Evolutionary conservation across 2,113 vertebrate species (phyloP).

Genomic region (Saguinus midas): DNA sequence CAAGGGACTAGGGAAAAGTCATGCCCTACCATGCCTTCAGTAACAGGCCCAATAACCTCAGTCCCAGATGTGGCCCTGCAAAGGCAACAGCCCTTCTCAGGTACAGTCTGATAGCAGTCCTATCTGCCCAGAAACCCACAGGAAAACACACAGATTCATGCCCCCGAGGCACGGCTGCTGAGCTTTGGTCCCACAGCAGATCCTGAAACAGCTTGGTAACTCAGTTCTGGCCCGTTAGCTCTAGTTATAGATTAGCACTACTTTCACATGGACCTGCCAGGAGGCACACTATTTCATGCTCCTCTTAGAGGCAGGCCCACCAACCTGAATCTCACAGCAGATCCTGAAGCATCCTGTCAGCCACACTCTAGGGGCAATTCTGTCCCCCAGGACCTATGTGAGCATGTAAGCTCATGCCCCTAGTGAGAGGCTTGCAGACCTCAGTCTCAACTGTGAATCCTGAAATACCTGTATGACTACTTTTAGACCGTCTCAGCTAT

Average conservation of each 20-base stretch:
- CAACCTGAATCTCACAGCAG: background rate
- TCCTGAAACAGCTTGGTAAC: background rate
- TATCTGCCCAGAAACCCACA: too few relatives aligned
- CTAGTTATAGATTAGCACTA: background rate
- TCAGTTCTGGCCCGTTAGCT: background rate
- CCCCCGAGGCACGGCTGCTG: background rate
- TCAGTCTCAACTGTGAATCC: background rate
- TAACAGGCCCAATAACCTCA: background rate
- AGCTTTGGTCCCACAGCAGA: background rate
- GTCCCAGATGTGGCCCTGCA: too few relatives aligned
- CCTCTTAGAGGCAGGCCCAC: background rate
- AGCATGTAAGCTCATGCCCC: background rate
- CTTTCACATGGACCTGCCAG: too few relatives aligned
- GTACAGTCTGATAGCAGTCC: background rate
- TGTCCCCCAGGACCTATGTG: background rate
- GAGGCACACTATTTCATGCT: background rate
- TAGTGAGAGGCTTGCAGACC: background rate
- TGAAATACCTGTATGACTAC: background rate
- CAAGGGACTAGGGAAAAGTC: background rate
- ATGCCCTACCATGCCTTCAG: background rate
- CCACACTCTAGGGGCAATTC: background rate
- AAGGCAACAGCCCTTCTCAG: background rate
- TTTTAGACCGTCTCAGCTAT: background rate
- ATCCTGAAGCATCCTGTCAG: background rate
- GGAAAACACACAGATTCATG: background rate